Base-by-base conservation (phyloP, 2,888 invertebrate species). In the Euproctis similis region DNA sequence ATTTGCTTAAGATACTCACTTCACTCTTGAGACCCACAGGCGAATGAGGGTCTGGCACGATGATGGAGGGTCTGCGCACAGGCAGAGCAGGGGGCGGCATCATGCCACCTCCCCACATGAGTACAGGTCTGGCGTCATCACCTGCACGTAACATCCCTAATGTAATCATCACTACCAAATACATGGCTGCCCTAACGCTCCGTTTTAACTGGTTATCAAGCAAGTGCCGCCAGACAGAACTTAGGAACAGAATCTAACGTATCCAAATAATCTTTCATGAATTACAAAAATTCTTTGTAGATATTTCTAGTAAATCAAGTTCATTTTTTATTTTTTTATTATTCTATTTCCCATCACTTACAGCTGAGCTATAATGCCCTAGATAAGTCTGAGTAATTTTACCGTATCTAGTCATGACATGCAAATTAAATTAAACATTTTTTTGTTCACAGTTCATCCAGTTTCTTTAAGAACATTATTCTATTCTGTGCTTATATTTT, bases 61-160 rank as follows among this genome's bases (percentile, higher is more conserved):
- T 86, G 47, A 86, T 53, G 12, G 91, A 88, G 16, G 90, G 86
- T 4, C 92, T 81, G 10, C 92, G 86, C 39, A 87, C 86, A 16
- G 90, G 86, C 50, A 88, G 77, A 34, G 91, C 85, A 89, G 57
- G 89, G 87, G 48, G 88, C 68, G 86, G 67, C 69, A 60, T 69
- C 61, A 54, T 88, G 27, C 86, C 71, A 71, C 53, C 59, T 18
- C 66, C 70, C 77, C 78, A 78, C 62, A 67, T 42, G 33, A 70
- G 49, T 38, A 66, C 60, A 11, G 70, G 72, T 17, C 71, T 59
- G 34, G 67, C 59, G 9, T 68, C 75, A 30, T 54, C 60, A 8
- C 29, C 34, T 34, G 34, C 10, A 14, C 12, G 18, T n/a, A n/a
- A 21, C 21, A 10, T 10, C 21, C 10, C 10, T 6, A n/a, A 10